A percentile compares a stretch with the other conserved stretches of the same genome.
Evolutionary conservation across 2,113 vertebrate species (phyloP).

Genomic region (Ellobius talpinus): DNA sequence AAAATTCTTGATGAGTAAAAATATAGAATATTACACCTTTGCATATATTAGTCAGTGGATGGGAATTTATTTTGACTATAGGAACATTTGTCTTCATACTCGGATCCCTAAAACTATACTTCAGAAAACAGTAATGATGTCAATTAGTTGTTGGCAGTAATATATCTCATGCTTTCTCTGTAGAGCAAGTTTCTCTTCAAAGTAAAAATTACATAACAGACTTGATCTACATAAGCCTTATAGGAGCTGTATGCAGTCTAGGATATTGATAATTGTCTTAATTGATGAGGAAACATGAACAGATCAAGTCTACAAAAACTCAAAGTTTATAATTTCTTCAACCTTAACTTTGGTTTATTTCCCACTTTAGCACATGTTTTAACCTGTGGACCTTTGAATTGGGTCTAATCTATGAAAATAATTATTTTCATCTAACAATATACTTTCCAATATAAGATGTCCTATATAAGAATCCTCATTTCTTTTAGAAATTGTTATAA

Average conservation of each 20-base stretch:
- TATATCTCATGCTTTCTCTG: constrained; percentile 49
- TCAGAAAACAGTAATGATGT: constrained; percentile 69
- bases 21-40: neutral
- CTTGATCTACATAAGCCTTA: constrained; percentile 50
- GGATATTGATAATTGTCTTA: constrained; percentile 65
- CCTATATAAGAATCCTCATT: neutral
- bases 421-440: neutral
- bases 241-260: constrained; percentile 3
- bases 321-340: neutral
- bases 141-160: constrained; percentile 68
- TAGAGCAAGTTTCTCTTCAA: constrained; percentile 64
- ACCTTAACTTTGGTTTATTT: neutral
- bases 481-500: constrained; percentile 28
- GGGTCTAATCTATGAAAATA: neutral
- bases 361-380: neutral
- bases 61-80: constrained; percentile 64
- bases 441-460: neutral
- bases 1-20: constrained; percentile 28
- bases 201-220: constrained; percentile 67
- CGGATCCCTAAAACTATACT: constrained; percentile 47
- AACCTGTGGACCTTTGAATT: neutral
- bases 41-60: neutral
- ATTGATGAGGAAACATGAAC: constrained; percentile 46
- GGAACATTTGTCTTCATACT: constrained; percentile 44
- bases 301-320: neutral